Conservation (phyloP, 2,797 vertebrate genomes). For the Enteromius trimaculatus region DNA sequence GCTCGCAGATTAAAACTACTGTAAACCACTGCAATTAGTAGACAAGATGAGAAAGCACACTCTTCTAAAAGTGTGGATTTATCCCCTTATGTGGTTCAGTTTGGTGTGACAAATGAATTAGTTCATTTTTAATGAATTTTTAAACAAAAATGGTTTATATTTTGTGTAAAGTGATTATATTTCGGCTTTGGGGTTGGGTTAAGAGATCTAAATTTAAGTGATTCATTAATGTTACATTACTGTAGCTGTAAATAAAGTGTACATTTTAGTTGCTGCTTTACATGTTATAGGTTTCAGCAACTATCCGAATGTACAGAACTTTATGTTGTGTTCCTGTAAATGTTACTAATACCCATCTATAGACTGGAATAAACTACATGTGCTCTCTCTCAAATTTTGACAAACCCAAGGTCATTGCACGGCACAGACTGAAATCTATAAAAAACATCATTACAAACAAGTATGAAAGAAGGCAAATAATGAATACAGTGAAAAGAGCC, state of each 20-base stretch:
- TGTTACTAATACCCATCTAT: not conserved
- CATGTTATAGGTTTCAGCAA: not conserved
- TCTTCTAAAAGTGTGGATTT: not conserved
- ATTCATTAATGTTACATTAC: not conserved
- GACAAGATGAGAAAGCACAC: not conserved
- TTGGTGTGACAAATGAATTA: not conserved
- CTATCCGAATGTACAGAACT: not conserved
- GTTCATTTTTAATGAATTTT: too few relatives aligned
- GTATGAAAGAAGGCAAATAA: constrained; percentile 5
- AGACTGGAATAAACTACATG: not conserved
- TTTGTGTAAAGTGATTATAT: not conserved
- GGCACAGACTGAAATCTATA: not conserved
- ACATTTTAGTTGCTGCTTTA: not conserved
- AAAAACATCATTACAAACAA: constrained; percentile 4
- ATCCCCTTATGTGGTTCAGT: not conserved
- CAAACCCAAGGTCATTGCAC: constrained; percentile 1
- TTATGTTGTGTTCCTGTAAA: not conserved
- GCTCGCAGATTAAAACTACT: not conserved
- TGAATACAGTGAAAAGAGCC: not conserved
- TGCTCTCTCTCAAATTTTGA: not conserved
- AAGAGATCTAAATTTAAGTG: not conserved
- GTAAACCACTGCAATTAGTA: not conserved
- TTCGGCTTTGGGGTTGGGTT: not conserved
- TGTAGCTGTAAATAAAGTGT: not conserved
- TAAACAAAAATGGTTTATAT: not conserved